Evolutionary conservation across 2,797 vertebrate species (phyloP).

Genomic region (Synanceia verrucosa): DNA sequence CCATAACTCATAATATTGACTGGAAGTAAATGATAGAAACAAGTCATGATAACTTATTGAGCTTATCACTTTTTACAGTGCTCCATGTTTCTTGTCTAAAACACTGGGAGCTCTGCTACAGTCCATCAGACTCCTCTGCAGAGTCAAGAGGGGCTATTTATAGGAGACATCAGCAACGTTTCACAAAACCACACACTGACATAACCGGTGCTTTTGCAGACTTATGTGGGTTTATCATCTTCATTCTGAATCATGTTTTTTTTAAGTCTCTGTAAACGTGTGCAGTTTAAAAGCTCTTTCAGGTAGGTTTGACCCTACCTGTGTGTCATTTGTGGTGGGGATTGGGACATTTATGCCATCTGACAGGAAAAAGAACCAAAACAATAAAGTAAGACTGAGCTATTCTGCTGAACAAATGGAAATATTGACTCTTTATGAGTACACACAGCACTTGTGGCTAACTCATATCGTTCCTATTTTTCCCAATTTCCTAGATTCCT

Average conservation of each 20-base stretch:
- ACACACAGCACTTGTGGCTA: neutral
- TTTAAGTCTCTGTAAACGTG: neutral
- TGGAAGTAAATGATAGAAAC: too few relatives aligned
- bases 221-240: neutral
- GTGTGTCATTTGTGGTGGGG: neutral
- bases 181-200: conserved; percentile 8
- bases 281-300: neutral
- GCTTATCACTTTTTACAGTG: too few relatives aligned
- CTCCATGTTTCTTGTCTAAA: neutral
- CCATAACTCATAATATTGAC: too few relatives aligned
- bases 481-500: too few relatives aligned
- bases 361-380: neutral
- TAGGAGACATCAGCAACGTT: conserved; percentile 15
- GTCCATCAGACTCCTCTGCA: conserved; percentile 10
- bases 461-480: too few relatives aligned
- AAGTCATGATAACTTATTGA: too few relatives aligned
- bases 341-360: neutral
- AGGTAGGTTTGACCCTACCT: neutral
- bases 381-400: neutral
- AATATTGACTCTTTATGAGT: neutral
- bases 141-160: conserved; percentile 49
- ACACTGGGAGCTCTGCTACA: neutral
- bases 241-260: neutral
- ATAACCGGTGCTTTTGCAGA: neutral
- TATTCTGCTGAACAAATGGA: neutral